Conservation (phyloP, 35 echinoderm and acorn worm genomes). For the Apostichopus parvimensis region DNA sequence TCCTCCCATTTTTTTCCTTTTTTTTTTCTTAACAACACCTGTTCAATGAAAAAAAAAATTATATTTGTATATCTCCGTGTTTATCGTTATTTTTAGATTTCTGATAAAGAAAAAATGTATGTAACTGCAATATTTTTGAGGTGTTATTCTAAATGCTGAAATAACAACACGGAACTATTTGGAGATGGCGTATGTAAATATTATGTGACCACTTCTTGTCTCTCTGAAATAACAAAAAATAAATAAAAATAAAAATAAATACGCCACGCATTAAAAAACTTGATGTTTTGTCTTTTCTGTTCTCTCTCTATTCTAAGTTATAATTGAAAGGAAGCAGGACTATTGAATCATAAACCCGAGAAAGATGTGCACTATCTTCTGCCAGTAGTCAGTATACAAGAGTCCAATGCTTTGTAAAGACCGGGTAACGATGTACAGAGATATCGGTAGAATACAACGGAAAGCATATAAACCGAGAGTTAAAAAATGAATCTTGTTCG, state of each 20-base stretch:
- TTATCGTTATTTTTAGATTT: conserved; percentile 30
- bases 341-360: too few species aligned
- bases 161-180: conserved; percentile 53
- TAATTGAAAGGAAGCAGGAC: too few species aligned
- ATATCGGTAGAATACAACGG: too few species aligned
- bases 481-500: too few species aligned
- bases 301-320: too few species aligned
- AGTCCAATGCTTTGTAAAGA: too few species aligned
- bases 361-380: too few species aligned
- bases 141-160: conserved; percentile 46
- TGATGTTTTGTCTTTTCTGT: neutral
- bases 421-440: too few species aligned
- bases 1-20: neutral
- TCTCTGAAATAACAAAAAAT: conserved; percentile 39
- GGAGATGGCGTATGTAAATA: conserved; percentile 43
- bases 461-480: too few species aligned
- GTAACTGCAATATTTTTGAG: conserved; percentile 53
- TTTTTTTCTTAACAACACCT: conserved; percentile 5
- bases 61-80: conserved; percentile 51
- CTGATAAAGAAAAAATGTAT: conserved; percentile 36
- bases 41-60: conserved; percentile 38
- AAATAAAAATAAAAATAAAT: neutral
- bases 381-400: too few species aligned
- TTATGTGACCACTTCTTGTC: conserved; percentile 30
- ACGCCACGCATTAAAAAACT: conserved; percentile 26